phyloP scores from a whole-genome alignment of 2,888 invertebrate species.

The Zeuzera pyrina region DNA sequence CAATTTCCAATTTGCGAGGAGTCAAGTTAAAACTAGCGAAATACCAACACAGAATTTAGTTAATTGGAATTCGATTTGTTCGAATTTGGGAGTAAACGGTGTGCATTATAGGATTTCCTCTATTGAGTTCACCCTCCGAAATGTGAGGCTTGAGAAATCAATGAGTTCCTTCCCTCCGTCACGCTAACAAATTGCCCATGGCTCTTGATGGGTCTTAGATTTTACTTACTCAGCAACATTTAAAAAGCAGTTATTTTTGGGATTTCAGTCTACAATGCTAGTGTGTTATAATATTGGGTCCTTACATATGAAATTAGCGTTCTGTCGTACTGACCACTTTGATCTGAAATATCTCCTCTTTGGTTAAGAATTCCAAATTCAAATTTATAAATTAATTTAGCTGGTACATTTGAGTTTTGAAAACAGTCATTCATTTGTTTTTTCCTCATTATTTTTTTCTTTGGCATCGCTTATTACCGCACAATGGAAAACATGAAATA shows the following conservation, averaged over 20 bases:
- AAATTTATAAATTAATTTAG: no score
- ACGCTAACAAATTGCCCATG: constrained; percentile 4
- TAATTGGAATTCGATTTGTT: constrained; percentile 49
- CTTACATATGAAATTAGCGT: no score
- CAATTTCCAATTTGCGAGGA: background rate
- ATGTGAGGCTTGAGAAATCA: constrained; percentile 54
- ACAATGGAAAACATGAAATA: no score
- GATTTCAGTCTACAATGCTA: no score
- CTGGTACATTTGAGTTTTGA: no score
- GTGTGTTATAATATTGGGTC: no score
- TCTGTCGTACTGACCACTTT: no score
- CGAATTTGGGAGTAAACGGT: constrained; percentile 39
- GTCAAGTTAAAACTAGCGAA: constrained; percentile 11
- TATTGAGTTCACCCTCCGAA: constrained; percentile 35
- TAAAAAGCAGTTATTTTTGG: constrained; percentile 1
- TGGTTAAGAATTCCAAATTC: no score
- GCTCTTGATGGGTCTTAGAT: constrained; percentile 3
- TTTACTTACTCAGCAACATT: background rate
- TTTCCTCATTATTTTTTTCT: no score
- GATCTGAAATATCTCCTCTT: no score
- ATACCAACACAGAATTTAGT: constrained; percentile 21
- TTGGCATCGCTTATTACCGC: no score
- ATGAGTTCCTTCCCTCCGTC: constrained; percentile 19
- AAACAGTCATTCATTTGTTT: no score
- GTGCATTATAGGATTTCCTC: constrained; percentile 49